A percentile compares a stretch with the other conserved stretches of the same genome.
These are phyloP conservation scores for Babyrousa celebensis DNA, from an alignment of 2,797 vertebrate species.

Conservation along the genomic window DNA sequence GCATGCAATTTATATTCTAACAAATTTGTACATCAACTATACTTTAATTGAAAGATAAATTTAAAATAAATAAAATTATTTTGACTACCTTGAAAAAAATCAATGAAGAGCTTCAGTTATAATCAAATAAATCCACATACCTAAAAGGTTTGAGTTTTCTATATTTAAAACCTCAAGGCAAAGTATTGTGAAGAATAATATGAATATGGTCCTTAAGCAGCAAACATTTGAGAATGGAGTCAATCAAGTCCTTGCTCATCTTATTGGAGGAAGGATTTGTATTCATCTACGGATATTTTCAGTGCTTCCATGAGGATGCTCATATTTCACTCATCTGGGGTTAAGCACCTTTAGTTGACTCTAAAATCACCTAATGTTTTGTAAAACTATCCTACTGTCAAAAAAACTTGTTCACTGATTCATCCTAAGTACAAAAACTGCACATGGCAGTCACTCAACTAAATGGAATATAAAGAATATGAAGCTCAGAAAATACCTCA, in stretches of 20 bases:
- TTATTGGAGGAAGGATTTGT: not conserved
- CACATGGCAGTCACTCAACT: not conserved
- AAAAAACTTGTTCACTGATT: not conserved
- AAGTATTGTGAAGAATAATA: not conserved
- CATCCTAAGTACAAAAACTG: not conserved
- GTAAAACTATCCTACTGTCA: not conserved
- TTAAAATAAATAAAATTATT: no score
- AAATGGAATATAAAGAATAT: not conserved
- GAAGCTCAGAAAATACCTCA: not conserved
- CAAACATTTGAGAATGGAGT: not conserved
- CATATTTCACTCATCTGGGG: not conserved
- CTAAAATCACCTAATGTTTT: constrained; percentile 21
- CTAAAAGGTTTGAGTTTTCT: constrained; percentile 14
- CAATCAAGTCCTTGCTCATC: not conserved
- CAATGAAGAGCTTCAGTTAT: not conserved
- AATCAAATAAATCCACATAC: not conserved
- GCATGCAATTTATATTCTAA: not conserved
- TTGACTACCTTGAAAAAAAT: not conserved
- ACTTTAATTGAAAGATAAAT: no score
- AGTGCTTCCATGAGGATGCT: not conserved
- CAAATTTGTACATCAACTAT: not conserved
- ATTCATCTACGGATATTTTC: not conserved
- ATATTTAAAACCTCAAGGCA: constrained; percentile 25
- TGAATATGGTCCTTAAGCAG: not conserved
- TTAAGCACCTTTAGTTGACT: not conserved